Evolutionary conservation across 2,797 vertebrate genomes (phyloP), one percentile per base, ranked within the genome.

Genomic region (Rhyacichthys aspro): DNA sequence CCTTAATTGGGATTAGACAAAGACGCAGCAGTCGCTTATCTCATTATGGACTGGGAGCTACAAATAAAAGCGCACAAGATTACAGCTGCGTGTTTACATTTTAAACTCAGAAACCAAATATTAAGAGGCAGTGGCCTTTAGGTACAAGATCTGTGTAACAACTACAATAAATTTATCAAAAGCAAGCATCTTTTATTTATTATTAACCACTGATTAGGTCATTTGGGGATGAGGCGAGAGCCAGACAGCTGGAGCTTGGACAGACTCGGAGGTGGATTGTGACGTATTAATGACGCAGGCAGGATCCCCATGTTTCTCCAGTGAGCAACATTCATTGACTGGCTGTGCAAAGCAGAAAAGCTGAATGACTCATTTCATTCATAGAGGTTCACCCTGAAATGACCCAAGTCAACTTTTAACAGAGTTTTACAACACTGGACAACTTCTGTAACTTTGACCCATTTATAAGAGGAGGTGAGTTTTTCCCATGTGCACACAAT

Each of bases 1-100:
- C 8, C 54, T 71, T 42, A 59, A 70, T 76, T 54, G 32, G 67
- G 87, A 87, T 90, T 88, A 91, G 9, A 44, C 54, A 28, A 70
- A 55, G 67, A 86, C 73, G 45, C 47, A 76, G 50, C 47, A 67
- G 52, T 56, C 7, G 15, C 60, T 90, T 8, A 89, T 84, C 86
- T 63, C 66, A 77, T 90, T 86, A 88, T 58, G 63, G 8, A 8
- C 44, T 12, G 23, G 33, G 38, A 8, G 8, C 19, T 54, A 54
- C 34, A 59, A 62, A 75, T 15, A 62, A 62, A 62, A 63, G 43
- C 56, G 39, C 9, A 43, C 16, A 38, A 17, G 47, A 28, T 34
- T 59, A 45, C 61, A 65, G 47, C 55, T 56, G 70, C 32, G 52
- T 57, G 39, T 73, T 62, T 15, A 19, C n/a, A 8, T 39, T 16